Base-by-base conservation (phyloP, 2,888 invertebrate species). In the Rhyacophila evoluta region DNA sequence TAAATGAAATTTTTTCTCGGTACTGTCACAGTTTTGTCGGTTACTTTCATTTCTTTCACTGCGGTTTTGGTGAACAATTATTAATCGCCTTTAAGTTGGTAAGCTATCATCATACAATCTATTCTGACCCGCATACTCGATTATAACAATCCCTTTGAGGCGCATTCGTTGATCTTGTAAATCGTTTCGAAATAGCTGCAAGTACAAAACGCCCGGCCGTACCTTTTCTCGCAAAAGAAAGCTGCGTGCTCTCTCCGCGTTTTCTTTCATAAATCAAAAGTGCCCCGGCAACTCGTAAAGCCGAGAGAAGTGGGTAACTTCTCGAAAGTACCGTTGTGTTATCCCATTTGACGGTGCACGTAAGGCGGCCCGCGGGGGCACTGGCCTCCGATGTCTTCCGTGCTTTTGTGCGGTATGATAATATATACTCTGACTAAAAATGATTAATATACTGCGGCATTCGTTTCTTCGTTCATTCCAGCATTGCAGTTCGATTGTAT, bases 221-320 rank as follows among this genome's bases (percentile, higher is more conserved):
- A 33, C 2, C 29, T 33, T 33, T 19, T 41, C 41, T 15, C 3
- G 41, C 41, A 1, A 41, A 41, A 41, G 41, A 41, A 41, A 41
- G 41, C 41, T 15, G 15, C 55, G 55, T 19, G 5, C 38, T 38
- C 55, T 6, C 55, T 55, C 55, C 19, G 12, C 55, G 19, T 19
- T 55, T 55, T 55, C 55, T 55, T 55, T 8, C 55, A 25, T 55
- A 55, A 55, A 55, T 55, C 55, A 55, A 55, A 55, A 33, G 29
- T 33, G 29, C 4, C 29, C 29, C 41, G 41, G 41, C 41, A 1
- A 19, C n/a, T 55, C 19, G 55, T 55, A 55, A 55, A 12, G 19
- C 25, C 55, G 55, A 55, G 19, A 3, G 55, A 19, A 55, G 55
- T 19, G 19, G 19, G 55, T 19, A 6, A 33, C 29, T 33, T n/a